Conservation (phyloP, 2,113 vertebrate genomes). For the Nicator chloris region DNA sequence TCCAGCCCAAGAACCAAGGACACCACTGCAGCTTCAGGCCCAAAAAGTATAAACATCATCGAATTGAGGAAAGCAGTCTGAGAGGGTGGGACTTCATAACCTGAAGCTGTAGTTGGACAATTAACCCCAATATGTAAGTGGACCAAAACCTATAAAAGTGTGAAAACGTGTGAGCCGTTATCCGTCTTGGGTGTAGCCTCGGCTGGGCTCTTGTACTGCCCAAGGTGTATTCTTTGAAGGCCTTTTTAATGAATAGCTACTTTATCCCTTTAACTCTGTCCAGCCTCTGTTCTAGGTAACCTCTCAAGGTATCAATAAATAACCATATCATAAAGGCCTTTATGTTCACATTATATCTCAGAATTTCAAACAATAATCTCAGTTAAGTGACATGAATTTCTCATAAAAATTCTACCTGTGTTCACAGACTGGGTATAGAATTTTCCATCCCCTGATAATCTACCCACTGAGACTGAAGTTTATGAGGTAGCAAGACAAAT, state of each 20-base stretch:
- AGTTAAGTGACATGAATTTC: not conserved
- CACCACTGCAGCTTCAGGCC: not conserved
- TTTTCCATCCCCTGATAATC: not conserved
- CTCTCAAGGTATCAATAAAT: not conserved
- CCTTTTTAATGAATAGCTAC: not conserved
- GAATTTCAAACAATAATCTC: not conserved
- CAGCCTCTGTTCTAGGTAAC: not conserved
- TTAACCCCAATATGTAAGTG: not conserved
- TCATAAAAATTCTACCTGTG: not conserved
- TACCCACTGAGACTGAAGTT: not conserved
- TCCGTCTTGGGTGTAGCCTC: not conserved
- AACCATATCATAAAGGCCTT: not conserved
- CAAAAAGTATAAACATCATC: too few species aligned
- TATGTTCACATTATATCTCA: not conserved
- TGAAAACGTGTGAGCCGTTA: fast-evolving
- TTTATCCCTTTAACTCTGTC: not conserved
- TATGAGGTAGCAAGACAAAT: not conserved
- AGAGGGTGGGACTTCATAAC: not conserved
- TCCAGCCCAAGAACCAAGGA: not conserved
- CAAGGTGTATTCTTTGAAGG: not conserved
- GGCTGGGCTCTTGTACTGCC: not conserved
- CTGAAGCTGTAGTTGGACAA: not conserved
- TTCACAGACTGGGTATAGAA: not conserved
- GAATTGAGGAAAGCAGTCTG: not conserved
- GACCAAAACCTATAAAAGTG: not conserved